Conservation (phyloP, 2,888 invertebrate genomes). For the Drosophila atripex region DNA sequence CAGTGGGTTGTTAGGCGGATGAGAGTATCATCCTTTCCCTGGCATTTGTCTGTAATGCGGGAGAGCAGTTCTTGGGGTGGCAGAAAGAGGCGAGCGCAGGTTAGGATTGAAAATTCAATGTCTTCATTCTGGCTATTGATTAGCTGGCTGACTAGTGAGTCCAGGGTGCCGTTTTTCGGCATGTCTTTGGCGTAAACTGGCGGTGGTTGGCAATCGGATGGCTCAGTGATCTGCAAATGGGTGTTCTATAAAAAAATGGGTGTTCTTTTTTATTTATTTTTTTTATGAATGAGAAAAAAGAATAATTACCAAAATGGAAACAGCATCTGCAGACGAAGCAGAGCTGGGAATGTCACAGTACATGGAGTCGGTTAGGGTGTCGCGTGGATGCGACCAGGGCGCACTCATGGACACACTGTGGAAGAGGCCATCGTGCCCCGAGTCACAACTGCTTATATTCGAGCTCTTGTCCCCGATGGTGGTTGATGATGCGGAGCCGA, state of each 20-base stretch:
- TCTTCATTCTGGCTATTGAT: constrained; percentile 86
- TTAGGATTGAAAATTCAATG: constrained; percentile 87
- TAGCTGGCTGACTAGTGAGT: constrained; percentile 45
- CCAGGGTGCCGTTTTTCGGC: constrained; percentile 53
- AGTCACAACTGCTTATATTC: constrained; percentile 80
- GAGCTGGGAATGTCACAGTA: constrained; percentile 73
- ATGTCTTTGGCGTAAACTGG: constrained; percentile 61
- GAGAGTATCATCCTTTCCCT: constrained; percentile 82
- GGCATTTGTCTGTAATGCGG: constrained; percentile 88
- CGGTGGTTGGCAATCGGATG: constrained; percentile 47
- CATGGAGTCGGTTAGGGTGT: constrained; percentile 64
- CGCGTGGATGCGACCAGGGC: constrained; percentile 46
- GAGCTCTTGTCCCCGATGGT: constrained; percentile 72
- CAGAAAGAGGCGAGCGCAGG: constrained; percentile 52
- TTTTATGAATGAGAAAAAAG: too few species aligned
- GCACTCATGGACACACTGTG: constrained; percentile 76
- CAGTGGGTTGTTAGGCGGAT: constrained; percentile 90
- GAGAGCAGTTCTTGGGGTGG: constrained; percentile 92
- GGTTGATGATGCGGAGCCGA: constrained; percentile 57
- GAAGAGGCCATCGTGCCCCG: constrained; percentile 80
- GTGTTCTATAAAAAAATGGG: constrained; percentile 44
- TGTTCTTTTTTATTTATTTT: background rate
- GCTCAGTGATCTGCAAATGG: constrained; percentile 54
- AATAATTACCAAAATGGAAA: constrained; percentile 54
- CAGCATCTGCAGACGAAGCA: constrained; percentile 61